Evolutionary conservation across 2,888 invertebrate genomes (phyloP).

Genomic region (Mythimna loreyi): DNA sequence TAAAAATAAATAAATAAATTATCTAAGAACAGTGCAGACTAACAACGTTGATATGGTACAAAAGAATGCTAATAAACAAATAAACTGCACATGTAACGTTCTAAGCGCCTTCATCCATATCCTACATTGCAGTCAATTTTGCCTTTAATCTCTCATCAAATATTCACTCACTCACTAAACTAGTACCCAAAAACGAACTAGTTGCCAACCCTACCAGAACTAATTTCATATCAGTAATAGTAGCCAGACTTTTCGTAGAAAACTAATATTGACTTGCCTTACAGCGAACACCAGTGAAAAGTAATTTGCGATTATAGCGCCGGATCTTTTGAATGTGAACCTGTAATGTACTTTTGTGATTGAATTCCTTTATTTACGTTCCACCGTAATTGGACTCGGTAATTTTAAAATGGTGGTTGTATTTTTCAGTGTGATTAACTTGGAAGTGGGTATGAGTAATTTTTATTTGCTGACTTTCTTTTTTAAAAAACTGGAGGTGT

Average conservation of each 20-base stretch:
- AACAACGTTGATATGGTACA: not conserved
- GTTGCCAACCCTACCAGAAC: conserved; percentile 36
- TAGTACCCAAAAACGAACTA: not conserved
- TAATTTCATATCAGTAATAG: conserved; percentile 33
- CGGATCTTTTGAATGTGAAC: conserved; percentile 14
- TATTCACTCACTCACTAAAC: not conserved
- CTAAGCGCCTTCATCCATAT: not conserved
- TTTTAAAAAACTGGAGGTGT: not conserved
- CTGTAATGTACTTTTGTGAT: conserved; percentile 24
- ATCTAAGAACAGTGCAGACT: no score
- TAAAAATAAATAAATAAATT: no score
- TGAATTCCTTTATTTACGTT: conserved; percentile 29
- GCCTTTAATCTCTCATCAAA: not conserved
- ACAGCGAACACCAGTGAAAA: conserved; percentile 25
- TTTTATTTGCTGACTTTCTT: not conserved
- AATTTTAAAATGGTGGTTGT: conserved; percentile 15
- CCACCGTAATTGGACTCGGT: not conserved
- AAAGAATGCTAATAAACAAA: not conserved
- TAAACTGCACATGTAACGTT: not conserved
- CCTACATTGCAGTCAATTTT: not conserved
- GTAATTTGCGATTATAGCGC: conserved; percentile 34
- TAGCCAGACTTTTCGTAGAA: conserved; percentile 28
- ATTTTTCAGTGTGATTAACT: conserved; percentile 9
- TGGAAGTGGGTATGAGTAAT: not conserved
- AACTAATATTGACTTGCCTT: conserved; percentile 35